A percentile compares a stretch with the other conserved stretches of the same genome.
These are phyloP conservation scores for Sebastes minor DNA, from an alignment of 2,797 vertebrate genomes.

Conservation along the genomic window DNA sequence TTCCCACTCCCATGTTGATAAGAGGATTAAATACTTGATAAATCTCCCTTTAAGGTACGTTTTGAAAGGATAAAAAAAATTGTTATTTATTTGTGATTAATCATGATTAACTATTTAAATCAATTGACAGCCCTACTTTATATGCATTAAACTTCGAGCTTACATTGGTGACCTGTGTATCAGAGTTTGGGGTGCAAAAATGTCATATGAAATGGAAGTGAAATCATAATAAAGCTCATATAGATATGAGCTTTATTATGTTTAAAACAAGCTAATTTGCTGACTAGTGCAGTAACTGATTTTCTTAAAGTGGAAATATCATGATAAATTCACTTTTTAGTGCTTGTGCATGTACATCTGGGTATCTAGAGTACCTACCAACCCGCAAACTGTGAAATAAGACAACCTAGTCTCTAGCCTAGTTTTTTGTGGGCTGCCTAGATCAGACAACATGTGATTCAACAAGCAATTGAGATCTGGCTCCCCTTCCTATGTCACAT, in stretches of 20 bases:
- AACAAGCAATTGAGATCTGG: neutral
- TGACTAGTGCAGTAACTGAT: neutral
- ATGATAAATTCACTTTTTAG: neutral
- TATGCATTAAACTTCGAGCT: no score
- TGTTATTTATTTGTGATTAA: no score
- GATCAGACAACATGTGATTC: neutral
- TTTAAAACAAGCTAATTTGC: no score
- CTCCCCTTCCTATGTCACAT: neutral
- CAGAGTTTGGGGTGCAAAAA: neutral
- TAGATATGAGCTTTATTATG: accelerated
- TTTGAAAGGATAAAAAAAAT: no score
- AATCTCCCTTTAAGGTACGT: no score
- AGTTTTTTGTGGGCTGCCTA: neutral
- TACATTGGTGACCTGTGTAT: neutral
- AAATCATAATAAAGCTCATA: neutral
- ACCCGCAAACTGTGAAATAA: neutral
- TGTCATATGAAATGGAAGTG: neutral
- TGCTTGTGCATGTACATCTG: neutral
- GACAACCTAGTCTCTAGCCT: neutral
- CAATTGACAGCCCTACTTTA: no score
- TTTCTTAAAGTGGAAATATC: neutral
- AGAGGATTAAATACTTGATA: no score
- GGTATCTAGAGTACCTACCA: neutral
- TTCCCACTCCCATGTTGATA: no score
- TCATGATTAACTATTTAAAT: no score